These are phyloP conservation scores for Unio pictorum DNA, from an alignment of 2,888 invertebrate genomes.

Conservation along the genomic window DNA sequence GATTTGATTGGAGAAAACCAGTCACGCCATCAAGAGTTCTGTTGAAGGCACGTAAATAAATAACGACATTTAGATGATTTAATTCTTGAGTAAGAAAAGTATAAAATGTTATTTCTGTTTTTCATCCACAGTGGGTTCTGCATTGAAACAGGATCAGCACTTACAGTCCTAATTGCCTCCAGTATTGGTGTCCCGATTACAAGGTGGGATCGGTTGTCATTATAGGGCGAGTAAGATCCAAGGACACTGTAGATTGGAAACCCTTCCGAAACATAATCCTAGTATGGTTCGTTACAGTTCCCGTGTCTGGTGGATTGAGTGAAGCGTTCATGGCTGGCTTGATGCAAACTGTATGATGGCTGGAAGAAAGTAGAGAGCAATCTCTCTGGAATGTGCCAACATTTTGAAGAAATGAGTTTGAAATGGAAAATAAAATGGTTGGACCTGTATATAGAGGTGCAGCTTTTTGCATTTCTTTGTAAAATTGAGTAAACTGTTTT, in stretches of 20 bases:
- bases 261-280: conserved; percentile 89
- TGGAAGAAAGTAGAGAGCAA: too few species aligned
- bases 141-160: conserved; percentile 95
- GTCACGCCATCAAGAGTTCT: too few species aligned
- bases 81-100: too few species aligned
- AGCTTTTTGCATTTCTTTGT: too few species aligned
- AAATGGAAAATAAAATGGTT: too few species aligned
- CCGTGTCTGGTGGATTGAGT: conserved; percentile 89
- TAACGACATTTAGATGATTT: too few species aligned
- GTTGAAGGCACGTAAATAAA: too few species aligned
- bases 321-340: conserved; percentile 83
- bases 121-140: conserved; percentile 85
- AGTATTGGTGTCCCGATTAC: conserved; percentile 97
- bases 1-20: too few species aligned
- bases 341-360: background rate
- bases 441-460: too few species aligned
- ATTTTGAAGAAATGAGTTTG: background rate
- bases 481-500: too few species aligned
- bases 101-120: background rate
- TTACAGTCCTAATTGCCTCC: conserved; percentile 95
- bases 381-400: too few species aligned
- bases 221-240: conserved; percentile 79
- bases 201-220: conserved; percentile 99
- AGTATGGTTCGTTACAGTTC: conserved; percentile 98
- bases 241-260: conserved; percentile 73